Base-by-base conservation (phyloP, 1,140 invertebrate genomes). In the Cyclargus thomasi region DNA sequence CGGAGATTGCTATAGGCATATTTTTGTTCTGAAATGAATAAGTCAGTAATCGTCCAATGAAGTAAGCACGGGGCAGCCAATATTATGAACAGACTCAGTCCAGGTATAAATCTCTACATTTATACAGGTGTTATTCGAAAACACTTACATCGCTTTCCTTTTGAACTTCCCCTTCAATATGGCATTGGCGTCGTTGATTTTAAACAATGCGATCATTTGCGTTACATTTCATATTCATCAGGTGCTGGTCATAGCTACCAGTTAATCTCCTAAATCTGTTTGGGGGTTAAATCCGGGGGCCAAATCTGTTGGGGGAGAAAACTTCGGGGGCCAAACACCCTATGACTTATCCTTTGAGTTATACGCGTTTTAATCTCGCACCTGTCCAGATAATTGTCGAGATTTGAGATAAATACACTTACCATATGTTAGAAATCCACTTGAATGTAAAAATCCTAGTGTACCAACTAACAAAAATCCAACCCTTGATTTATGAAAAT, bases 231-330 rank as follows among this genome's bases (percentile, higher is more conserved):
- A 74, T 66, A 55, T 69, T 62, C 73, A 80, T 80, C 78, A 80
- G 78, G 76, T 80, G 78, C 73, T 71, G 59, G 22, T 63, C 68
- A 72, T 74, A 72, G 67, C 65, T 39, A 75, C 67, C 67, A 69
- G 74, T 70, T 81, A 78, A 80, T 80, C 76, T 78, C 67, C 53
- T 66, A 77, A 80, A 81, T 79, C 76, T 76, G 71, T 68, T 74
- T 67, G 70, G 67, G 75, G 73, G 72, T 67, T 4, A 39, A 39
- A 67, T 70, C 73, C 75, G 72, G 69, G 62, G 72, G 70, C 5
- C 14, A 8, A 47, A 67, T 69, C 71, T 75, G 70, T 63, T 73
- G 72, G 69, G 63, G 72, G 70, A 2, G 2, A 11, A 70, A 20
- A 64, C 59, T 36, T 62, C 29, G 63, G 66, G 67, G 67, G 53